These are phyloP conservation scores for human DNA, from an alignment of 2,113 vertebrate genomes.

Conservation along the genomic window DNA sequence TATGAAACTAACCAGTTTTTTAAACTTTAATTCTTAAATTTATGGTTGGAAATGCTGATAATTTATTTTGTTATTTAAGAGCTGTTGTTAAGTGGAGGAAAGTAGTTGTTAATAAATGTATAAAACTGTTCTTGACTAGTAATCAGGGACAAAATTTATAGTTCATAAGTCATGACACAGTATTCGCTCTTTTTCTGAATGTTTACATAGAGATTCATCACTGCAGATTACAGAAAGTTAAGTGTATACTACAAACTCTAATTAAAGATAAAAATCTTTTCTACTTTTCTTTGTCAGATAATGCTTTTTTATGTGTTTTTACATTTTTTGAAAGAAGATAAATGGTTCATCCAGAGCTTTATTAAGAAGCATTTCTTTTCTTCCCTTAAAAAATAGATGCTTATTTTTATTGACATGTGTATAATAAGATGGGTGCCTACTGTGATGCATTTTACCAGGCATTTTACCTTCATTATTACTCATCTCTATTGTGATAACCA, in stretches of 20 bases:
- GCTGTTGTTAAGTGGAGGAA: slow-evolving; percentile 54
- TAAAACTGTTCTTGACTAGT: neutral
- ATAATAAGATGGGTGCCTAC: neutral
- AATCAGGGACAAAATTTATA: neutral
- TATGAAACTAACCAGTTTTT: neutral
- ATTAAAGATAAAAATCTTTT: neutral
- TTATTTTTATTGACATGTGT: neutral
- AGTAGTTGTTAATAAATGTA: slow-evolving; percentile 5
- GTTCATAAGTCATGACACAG: neutral
- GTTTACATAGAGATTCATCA: neutral
- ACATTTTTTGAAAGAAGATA: neutral
- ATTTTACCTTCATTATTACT: neutral
- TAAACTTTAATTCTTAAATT: slow-evolving; percentile 26
- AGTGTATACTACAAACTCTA: neutral
- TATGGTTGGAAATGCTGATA: slow-evolving; percentile 46
- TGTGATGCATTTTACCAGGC: neutral
- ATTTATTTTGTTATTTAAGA: slow-evolving; percentile 57
- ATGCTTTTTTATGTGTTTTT: neutral
- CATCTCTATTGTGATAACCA: neutral
- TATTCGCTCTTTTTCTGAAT: slow-evolving; percentile 29
- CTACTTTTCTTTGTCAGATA: neutral
- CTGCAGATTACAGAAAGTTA: neutral
- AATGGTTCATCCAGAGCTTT: neutral
- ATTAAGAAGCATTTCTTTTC: neutral
- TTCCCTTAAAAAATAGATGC: neutral